A percentile compares a stretch with the other conserved stretches of the same genome.
phyloP scores from a whole-genome alignment of 2,888 invertebrate species.

The Tiliacea aurago region DNA sequence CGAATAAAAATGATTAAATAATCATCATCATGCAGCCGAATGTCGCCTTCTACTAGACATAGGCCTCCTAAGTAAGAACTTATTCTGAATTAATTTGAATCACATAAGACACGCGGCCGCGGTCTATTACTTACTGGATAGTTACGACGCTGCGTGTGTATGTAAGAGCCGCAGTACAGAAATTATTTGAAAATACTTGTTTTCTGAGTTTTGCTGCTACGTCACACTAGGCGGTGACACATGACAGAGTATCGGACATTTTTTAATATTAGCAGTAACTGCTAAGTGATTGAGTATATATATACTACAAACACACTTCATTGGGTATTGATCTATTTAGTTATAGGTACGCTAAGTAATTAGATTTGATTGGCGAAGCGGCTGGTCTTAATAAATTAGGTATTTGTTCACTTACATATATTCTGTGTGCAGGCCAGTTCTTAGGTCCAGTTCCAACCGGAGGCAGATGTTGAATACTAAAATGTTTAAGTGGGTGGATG shows the following conservation, averaged over 20 bases:
- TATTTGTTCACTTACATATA: slow-evolving; percentile 14
- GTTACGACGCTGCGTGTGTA: background rate
- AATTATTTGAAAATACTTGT: slow-evolving; percentile 4
- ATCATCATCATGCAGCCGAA: background rate
- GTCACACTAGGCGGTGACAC: background rate
- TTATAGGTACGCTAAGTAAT: background rate
- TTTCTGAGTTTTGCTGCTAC: slow-evolving; percentile 9
- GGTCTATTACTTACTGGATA: too few species aligned
- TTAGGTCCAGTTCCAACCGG: slow-evolving; percentile 15
- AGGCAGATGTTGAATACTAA: background rate
- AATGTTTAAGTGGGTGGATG: slow-evolving; percentile 31
- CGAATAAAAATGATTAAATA: background rate
- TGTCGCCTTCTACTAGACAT: background rate
- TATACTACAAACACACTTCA: slow-evolving; percentile 1
- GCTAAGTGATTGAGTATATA: slow-evolving; percentile 4
- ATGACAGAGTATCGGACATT: slow-evolving; percentile 1
- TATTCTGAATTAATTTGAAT: background rate
- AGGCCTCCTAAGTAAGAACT: background rate
- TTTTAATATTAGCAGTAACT: background rate
- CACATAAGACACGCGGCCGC: background rate
- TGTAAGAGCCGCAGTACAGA: background rate
- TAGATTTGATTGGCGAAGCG: background rate
- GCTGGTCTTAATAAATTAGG: background rate
- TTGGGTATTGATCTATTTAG: background rate
- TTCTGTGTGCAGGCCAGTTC: background rate